phyloP scores from a whole-genome alignment of 2,113 vertebrate species.

The Caloenas nicobarica region DNA sequence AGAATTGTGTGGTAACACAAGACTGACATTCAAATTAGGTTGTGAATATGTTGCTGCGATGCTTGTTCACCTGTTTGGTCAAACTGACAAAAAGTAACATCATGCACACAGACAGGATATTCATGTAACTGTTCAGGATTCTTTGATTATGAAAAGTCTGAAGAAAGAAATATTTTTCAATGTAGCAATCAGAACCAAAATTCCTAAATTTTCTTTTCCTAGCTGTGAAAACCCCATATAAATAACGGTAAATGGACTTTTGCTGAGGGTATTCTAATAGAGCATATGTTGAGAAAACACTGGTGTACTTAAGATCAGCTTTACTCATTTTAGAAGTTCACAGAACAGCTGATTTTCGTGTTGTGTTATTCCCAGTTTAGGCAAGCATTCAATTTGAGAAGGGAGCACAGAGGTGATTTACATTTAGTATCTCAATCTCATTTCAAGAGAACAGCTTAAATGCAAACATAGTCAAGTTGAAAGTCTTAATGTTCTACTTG shows the following conservation, averaged over 20 bases:
- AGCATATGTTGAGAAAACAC: neutral
- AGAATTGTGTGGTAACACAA: neutral
- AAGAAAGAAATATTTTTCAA: neutral
- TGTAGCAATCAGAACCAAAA: neutral
- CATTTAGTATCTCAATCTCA: slow-evolving; percentile 41
- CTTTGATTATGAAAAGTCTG: neutral
- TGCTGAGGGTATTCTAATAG: neutral
- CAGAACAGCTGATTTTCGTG: neutral
- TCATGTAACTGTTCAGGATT: neutral
- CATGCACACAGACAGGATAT: accelerated
- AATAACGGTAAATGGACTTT: neutral
- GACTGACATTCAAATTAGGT: neutral
- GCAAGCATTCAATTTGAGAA: slow-evolving; percentile 2
- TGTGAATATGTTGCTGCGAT: neutral
- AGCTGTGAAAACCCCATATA: neutral
- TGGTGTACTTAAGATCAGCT: neutral
- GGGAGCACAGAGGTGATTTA: slow-evolving; percentile 27
- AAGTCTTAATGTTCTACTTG: slow-evolving; percentile 58
- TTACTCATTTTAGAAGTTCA: neutral
- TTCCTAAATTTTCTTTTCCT: neutral
- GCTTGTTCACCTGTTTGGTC: neutral
- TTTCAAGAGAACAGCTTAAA: slow-evolving; percentile 58
- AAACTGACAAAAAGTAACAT: neutral
- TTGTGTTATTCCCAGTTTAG: neutral
- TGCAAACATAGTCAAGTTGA: slow-evolving; percentile 54